A percentile compares a stretch with the other conserved stretches of the same genome.
phyloP scores from a whole-genome alignment of 2,797 vertebrate species.

The Sebastolobus altivelis region DNA sequence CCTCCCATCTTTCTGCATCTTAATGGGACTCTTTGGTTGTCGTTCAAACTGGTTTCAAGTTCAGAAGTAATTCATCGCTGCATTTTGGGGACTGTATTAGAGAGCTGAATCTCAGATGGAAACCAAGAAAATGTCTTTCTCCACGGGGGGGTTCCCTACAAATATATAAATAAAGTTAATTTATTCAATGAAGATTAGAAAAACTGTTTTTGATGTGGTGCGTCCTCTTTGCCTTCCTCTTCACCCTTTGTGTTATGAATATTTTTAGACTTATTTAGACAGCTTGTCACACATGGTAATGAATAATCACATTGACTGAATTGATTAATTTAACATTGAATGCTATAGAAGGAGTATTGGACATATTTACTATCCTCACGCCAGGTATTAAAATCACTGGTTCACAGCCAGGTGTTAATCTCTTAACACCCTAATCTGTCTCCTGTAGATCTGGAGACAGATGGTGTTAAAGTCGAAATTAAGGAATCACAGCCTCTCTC shows the following conservation, averaged over 20 bases:
- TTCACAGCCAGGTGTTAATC: conserved; percentile 32
- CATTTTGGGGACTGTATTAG: neutral
- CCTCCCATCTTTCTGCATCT: conserved; percentile 14
- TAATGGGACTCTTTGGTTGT: conserved; percentile 1
- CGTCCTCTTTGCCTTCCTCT: neutral
- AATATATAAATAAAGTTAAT: neutral
- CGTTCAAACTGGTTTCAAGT: conserved; percentile 1
- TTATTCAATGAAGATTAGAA: neutral
- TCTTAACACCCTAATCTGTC: conserved; percentile 34
- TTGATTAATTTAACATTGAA: neutral
- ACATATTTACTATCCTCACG: conserved; percentile 6
- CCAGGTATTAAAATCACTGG: neutral
- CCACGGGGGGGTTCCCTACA: neutral
- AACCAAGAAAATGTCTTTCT: neutral
- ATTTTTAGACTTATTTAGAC: neutral
- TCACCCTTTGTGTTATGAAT: neutral
- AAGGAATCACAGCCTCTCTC: neutral
- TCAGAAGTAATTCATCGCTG: conserved; percentile 11
- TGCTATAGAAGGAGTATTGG: neutral
- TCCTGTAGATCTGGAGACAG: conserved; percentile 32
- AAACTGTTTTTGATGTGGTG: neutral
- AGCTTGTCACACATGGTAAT: neutral
- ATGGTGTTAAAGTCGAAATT: conserved; percentile 30
- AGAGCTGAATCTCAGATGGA: neutral
- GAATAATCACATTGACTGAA: neutral